Base-by-base conservation (phyloP, 2,113 vertebrate genomes). In the Saccopteryx bilineata region DNA sequence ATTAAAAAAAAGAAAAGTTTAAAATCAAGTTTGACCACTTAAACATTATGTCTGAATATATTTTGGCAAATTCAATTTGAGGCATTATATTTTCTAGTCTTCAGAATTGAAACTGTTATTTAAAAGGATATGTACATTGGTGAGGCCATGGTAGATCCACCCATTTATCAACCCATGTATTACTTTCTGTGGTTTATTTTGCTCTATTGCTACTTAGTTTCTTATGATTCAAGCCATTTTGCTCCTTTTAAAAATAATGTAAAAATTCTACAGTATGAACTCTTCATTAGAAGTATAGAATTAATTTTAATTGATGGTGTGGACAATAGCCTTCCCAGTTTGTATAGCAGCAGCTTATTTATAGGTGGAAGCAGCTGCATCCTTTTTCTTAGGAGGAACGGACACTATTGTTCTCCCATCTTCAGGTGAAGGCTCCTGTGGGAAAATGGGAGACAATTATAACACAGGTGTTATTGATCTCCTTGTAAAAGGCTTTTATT, bases 341-440 rank as follows among this genome's bases (percentile, higher is more conserved):
- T 87, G 83, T 96, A 33, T 58, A 82, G 72, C 79, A 81, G 80
- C 33, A 12, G 94, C 94, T 95, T 97, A 76, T 96, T 97, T 94
- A 96, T 90, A 97, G 93, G 17, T 97, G 97, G 97, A 96, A 97
- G 92, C 98, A 97, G 98, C 98, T 97, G 96, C 89, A 90, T 97
- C 95, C 96, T 97, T 87, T 95, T 90, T 92, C 96, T 97, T 68
- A 46, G 50, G 46, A 96, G 90, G 81, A 94, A 56, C 0, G 5
- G 33, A 54, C 60, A 12, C 88, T 65, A 71, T 97, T 98, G 98
- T 98, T 98, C 90, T 96, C 94, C 90, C 87, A 61, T 95, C 13
- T n/a, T 75, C 80, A 92, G 74, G 93, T 87, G 97, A 95, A 80
- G 71, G 69, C 90, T 82, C 39, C 74, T 95, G 28, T 97, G 96